Evolutionary conservation across 37 sponge, comb jelly and placozoan genomes (phyloP).

Genomic region (Petrosia ficiformis): DNA sequence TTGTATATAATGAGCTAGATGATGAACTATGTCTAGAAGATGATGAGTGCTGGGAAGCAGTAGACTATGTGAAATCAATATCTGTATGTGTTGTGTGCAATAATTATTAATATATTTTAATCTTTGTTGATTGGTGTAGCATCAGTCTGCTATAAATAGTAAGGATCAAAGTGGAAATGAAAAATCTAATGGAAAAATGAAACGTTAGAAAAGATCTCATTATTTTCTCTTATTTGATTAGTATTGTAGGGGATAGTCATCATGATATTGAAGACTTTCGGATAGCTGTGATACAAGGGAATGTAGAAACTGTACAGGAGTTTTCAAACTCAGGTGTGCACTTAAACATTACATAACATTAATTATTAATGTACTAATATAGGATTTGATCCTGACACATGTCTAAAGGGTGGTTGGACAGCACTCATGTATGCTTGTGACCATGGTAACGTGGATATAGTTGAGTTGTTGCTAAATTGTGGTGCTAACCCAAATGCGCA

Average conservation of each 20-base stretch:
- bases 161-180: not conserved
- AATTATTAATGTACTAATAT: not conserved
- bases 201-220: too few relatives aligned
- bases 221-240: too few relatives aligned
- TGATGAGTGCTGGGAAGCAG: too few relatives aligned
- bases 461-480: slow-evolving; percentile 27
- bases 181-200: not conserved
- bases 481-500: slow-evolving; percentile 51
- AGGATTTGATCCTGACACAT: slow-evolving; percentile 44
- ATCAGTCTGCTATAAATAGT: not conserved
- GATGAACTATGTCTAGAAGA: too few relatives aligned
- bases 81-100: too few relatives aligned
- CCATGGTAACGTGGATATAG: slow-evolving; percentile 6
- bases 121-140: too few relatives aligned
- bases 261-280: slow-evolving; percentile 28
- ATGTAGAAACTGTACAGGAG: slow-evolving; percentile 25
- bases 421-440: slow-evolving; percentile 63
- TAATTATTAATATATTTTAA: too few relatives aligned
- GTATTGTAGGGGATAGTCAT: too few relatives aligned
- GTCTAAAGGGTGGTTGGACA: slow-evolving; percentile 50
- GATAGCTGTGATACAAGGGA: slow-evolving; percentile 31
- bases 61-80: too few relatives aligned
- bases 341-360: not conserved
- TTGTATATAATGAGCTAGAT: too few relatives aligned
- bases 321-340: not conserved